These are phyloP conservation scores for Hypotaenidia philippensis DNA, from an alignment of 2,797 vertebrate genomes.

Conservation along the genomic window DNA sequence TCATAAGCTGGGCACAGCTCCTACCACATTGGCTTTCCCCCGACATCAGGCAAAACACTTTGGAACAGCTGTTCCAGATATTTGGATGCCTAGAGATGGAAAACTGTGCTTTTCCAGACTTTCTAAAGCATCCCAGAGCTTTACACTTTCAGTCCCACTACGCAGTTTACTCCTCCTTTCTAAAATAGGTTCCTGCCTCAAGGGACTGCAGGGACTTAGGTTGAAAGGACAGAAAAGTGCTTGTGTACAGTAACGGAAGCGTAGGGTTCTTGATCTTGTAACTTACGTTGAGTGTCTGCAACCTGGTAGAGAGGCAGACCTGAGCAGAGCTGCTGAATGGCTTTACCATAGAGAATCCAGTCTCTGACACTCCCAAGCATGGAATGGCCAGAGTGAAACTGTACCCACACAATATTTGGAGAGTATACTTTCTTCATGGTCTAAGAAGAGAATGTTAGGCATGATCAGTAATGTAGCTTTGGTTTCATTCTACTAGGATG, in stretches of 20 bases:
- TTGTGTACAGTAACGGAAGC: not conserved
- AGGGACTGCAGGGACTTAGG: fast-evolving
- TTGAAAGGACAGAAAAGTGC: not conserved
- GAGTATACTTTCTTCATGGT: conserved; percentile 62
- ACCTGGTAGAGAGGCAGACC: conserved; percentile 74
- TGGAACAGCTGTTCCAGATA: too few species aligned
- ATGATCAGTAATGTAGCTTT: not conserved
- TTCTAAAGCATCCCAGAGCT: not conserved
- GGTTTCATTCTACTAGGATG: not conserved
- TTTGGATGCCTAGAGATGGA: not conserved
- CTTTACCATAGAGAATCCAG: conserved; percentile 68
- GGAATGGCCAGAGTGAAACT: conserved; percentile 53
- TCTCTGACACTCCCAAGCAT: not conserved
- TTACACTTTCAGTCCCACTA: not conserved
- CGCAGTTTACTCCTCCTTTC: not conserved
- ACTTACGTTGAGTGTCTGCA: conserved; percentile 65
- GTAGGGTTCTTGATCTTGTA: fast-evolving
- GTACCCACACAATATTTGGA: conserved; percentile 57
- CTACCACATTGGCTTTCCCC: not conserved
- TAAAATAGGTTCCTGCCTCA: not conserved
- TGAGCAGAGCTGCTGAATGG: conserved; percentile 69
- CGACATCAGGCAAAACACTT: not conserved
- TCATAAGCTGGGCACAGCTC: not conserved
- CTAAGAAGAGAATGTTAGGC: conserved; percentile 18
- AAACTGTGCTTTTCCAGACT: not conserved